Evolutionary conservation across 2,113 vertebrate genomes (phyloP).

Genomic region (Bucco capensis): DNA sequence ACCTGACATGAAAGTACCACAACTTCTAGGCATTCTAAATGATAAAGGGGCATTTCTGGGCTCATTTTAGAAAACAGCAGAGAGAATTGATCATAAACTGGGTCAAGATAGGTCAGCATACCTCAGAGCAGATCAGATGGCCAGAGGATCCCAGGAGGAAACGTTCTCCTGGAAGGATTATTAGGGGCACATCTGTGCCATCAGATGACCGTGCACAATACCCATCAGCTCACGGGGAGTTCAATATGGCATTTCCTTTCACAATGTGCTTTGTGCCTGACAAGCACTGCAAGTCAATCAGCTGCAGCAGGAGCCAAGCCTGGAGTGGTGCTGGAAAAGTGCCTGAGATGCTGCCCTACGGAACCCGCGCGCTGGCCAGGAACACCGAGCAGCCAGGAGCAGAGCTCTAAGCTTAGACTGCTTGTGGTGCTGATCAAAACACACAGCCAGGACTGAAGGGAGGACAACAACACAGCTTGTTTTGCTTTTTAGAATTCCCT

Average conservation of each 20-base stretch:
- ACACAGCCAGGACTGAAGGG: background rate
- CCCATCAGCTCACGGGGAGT: slow-evolving; percentile 45
- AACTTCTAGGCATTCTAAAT: slow-evolving; percentile 35
- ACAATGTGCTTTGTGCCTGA: slow-evolving; percentile 50
- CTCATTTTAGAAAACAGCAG: slow-evolving; percentile 8
- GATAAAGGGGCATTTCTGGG: slow-evolving; percentile 22
- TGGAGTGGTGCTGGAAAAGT: background rate
- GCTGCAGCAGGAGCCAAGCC: background rate
- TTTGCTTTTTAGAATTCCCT: slow-evolving; percentile 53
- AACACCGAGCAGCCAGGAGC: fast-evolving
- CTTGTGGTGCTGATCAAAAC: slow-evolving; percentile 36
- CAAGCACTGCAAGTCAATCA: slow-evolving; percentile 27
- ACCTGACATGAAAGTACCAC: background rate
- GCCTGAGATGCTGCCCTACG: background rate
- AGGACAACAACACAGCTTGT: slow-evolving; percentile 12
- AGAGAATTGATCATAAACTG: slow-evolving; percentile 62
- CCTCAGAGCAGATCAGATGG: slow-evolving; percentile 61
- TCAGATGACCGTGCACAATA: slow-evolving; percentile 49
- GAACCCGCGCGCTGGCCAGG: background rate
- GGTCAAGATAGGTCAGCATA: slow-evolving; percentile 58
- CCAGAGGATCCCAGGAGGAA: slow-evolving; percentile 58
- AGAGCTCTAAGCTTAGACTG: background rate
- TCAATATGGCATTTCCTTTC: slow-evolving; percentile 62
- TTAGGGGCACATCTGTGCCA: slow-evolving; percentile 65
- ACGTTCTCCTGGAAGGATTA: slow-evolving; percentile 52